These are phyloP conservation scores for Rhamphomyia laevipes DNA, from an alignment of 2,888 invertebrate genomes.

Conservation along the genomic window DNA sequence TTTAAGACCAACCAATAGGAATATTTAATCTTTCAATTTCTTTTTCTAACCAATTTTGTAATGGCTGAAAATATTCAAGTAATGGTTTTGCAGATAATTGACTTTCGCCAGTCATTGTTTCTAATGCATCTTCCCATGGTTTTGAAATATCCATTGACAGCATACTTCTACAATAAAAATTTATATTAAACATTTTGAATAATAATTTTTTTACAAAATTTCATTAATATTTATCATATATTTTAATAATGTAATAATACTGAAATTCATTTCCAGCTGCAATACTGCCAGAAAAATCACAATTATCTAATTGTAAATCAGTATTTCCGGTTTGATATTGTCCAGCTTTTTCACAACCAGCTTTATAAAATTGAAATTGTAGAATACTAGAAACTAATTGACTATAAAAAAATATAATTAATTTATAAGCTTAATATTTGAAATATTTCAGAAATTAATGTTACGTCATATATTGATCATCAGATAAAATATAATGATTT, in stretches of 20 bases:
- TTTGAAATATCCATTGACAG: slow-evolving; percentile 58
- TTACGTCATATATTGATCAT: slow-evolving; percentile 56
- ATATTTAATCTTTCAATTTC: slow-evolving; percentile 60
- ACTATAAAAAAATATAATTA: no score
- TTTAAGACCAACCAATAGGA: slow-evolving; percentile 48
- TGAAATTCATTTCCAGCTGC: slow-evolving; percentile 62
- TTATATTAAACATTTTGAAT: slow-evolving; percentile 7
- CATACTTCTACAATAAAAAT: slow-evolving; percentile 61
- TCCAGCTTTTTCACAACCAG: slow-evolving; percentile 61
- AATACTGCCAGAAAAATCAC: slow-evolving; percentile 72
- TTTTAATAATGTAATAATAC: slow-evolving; percentile 34
- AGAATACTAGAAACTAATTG: slow-evolving; percentile 68
- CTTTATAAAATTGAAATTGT: slow-evolving; percentile 67
- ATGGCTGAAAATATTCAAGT: slow-evolving; percentile 68
- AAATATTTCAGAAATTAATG: background rate
- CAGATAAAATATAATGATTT: slow-evolving; percentile 61
- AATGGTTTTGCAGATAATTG: slow-evolving; percentile 64
- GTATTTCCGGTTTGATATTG: slow-evolving; percentile 60
- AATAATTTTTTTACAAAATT: background rate
- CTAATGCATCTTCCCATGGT: slow-evolving; percentile 79
- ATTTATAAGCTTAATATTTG: no score
- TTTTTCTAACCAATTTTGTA: slow-evolving; percentile 59
- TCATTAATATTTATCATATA: background rate
- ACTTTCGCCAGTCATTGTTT: slow-evolving; percentile 62
- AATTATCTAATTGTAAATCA: slow-evolving; percentile 61